phyloP scores from a whole-genome alignment of 2,888 invertebrate species.

The Sarcophaga rosellei region DNA sequence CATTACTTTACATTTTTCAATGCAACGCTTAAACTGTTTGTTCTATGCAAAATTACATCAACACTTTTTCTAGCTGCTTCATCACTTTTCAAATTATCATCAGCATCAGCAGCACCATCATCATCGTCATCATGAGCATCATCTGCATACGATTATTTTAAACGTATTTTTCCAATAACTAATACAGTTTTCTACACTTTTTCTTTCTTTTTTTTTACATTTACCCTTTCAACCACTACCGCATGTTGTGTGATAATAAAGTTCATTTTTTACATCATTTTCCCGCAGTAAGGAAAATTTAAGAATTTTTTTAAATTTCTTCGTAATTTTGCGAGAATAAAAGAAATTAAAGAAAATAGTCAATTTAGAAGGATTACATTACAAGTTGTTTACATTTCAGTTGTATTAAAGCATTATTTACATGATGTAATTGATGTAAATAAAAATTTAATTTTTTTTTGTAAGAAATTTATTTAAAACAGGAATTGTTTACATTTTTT shows the following conservation, averaged over 20 bases:
- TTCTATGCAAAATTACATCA: slow-evolving; percentile 46
- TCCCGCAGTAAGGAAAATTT: too few relatives aligned
- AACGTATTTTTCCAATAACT: slow-evolving; percentile 49
- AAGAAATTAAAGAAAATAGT: too few relatives aligned
- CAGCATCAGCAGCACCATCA: slow-evolving; percentile 11
- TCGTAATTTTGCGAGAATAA: too few relatives aligned
- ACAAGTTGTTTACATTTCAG: too few relatives aligned
- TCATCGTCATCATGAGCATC: neutral
- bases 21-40: slow-evolving; percentile 41
- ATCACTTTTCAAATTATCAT: slow-evolving; percentile 23
- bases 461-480: too few relatives aligned
- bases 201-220: slow-evolving; percentile 13
- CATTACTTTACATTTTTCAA: slow-evolving; percentile 36
- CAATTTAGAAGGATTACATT: too few relatives aligned
- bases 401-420: too few relatives aligned
- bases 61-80: slow-evolving; percentile 21
- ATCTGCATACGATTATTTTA: slow-evolving; percentile 43
- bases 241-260: neutral
- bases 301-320: too few relatives aligned
- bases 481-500: too few relatives aligned
- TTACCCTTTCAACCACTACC: slow-evolving; percentile 18
- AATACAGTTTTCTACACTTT: neutral
- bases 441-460: too few relatives aligned
- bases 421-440: too few relatives aligned
- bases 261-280: neutral